A percentile compares a stretch with the other conserved stretches of the same genome.
Conservation (phyloP, 2,888 invertebrate species). For the Epirrita christyi region DNA sequence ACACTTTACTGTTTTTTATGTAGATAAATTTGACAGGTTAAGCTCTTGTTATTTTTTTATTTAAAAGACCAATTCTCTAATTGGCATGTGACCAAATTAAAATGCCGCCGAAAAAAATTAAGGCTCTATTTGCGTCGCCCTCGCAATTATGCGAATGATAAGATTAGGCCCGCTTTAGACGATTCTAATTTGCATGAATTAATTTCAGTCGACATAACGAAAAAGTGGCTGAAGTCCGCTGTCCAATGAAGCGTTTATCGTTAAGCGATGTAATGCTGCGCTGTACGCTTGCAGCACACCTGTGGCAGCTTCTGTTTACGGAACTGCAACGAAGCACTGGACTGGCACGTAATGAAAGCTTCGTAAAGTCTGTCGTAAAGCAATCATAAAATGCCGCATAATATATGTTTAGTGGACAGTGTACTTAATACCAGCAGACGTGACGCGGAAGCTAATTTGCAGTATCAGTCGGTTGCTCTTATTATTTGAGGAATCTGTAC, state of each 20-base stretch:
- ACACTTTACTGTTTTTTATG: neutral
- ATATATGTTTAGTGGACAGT: slow-evolving; percentile 7
- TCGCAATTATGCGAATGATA: slow-evolving; percentile 65
- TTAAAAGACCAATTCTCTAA: slow-evolving; percentile 36
- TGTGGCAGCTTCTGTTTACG: too few species aligned
- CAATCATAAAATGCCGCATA: too few species aligned
- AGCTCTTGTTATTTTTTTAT: slow-evolving; percentile 8
- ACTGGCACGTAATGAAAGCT: too few species aligned
- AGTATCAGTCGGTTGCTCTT: slow-evolving; percentile 40
- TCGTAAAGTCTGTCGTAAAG: too few species aligned
- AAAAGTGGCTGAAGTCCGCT: slow-evolving; percentile 48
- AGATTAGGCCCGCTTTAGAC: slow-evolving; percentile 69
- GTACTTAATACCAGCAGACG: slow-evolving; percentile 43
- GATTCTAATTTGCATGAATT: slow-evolving; percentile 71
- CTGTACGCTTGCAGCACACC: neutral
- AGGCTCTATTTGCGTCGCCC: slow-evolving; percentile 53
- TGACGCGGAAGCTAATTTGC: slow-evolving; percentile 57
- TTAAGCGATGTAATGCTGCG: neutral
- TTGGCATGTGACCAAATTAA: slow-evolving; percentile 53
- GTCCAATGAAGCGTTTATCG: slow-evolving; percentile 3
- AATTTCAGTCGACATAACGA: slow-evolving; percentile 64
- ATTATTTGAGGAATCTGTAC: slow-evolving; percentile 26
- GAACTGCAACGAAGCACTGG: neutral
- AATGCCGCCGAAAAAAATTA: slow-evolving; percentile 55
- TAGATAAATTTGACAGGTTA: neutral